Evolutionary conservation across 2,113 vertebrate species (phyloP).

Genomic region (Eolophus roseicapilla): DNA sequence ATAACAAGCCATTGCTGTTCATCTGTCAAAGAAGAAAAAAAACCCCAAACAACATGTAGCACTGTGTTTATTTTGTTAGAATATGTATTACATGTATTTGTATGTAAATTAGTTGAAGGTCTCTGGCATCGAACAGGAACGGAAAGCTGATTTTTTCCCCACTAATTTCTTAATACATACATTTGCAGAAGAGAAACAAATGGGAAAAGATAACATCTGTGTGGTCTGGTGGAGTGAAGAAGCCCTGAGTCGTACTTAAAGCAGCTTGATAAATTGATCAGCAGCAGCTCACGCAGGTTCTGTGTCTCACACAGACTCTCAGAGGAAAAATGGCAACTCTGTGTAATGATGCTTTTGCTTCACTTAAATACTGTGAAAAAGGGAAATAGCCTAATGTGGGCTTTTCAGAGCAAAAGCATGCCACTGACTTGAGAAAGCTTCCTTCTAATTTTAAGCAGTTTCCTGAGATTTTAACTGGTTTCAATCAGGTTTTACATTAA

Average conservation of each 20-base stretch:
- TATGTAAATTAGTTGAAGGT: not conserved
- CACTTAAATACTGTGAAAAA: not conserved
- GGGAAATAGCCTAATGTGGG: not conserved
- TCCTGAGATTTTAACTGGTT: not conserved
- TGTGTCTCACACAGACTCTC: not conserved
- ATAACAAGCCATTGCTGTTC: constrained; percentile 54
- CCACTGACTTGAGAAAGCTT: not conserved
- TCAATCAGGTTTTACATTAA: not conserved
- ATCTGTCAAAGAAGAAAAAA: constrained; percentile 37
- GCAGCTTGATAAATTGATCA: not conserved
- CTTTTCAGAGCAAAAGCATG: not conserved
- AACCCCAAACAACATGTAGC: not conserved
- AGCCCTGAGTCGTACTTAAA: not conserved
- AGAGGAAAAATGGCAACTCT: not conserved
- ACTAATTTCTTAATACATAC: not conserved
- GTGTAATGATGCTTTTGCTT: not conserved
- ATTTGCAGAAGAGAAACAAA: not conserved
- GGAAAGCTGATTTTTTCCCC: not conserved
- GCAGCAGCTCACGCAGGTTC: fast-evolving
- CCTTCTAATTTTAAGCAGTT: not conserved
- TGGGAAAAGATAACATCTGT: not conserved
- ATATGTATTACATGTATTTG: not conserved
- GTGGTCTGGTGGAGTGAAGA: not conserved
- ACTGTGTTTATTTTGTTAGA: not conserved
- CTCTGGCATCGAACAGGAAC: not conserved